Conservation (phyloP, 1,140 invertebrate species). For the Meloidogyne floridensis region DNA sequence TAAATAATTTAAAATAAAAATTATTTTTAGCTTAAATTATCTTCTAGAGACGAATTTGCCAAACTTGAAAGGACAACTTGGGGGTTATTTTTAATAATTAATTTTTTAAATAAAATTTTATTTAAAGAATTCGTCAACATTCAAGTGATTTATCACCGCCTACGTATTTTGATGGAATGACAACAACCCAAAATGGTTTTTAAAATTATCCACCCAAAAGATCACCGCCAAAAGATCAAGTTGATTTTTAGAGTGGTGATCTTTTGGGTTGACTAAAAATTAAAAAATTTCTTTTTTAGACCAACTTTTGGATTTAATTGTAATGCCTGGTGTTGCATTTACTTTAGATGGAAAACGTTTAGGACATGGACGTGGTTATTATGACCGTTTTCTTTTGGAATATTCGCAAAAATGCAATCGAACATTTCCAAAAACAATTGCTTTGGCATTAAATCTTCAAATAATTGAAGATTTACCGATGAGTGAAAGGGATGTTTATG, state of each 20-base stretch:
- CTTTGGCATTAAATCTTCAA: conserved; percentile 30
- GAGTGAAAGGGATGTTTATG: conserved; percentile 28
- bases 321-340: conserved; percentile 43
- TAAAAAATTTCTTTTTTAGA: neutral
- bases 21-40: neutral
- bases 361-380: conserved; percentile 39
- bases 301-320: conserved; percentile 30
- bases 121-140: conserved; percentile 32
- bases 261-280: neutral
- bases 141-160: neutral
- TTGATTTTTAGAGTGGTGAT: no score
- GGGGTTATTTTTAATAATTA: neutral
- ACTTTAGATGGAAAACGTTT: conserved; percentile 32
- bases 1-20: neutral
- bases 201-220: neutral
- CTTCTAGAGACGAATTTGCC: neutral
- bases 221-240: no score
- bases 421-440: conserved; percentile 29
- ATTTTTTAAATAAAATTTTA: neutral
- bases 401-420: conserved; percentile 22
- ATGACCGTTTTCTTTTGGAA: conserved; percentile 38
- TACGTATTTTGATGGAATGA: conserved; percentile 11
- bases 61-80: neutral
- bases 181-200: neutral
- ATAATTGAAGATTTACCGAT: conserved; percentile 33